Conservation (phyloP, 2,113 vertebrate genomes). For the Pardalotus punctatus region DNA sequence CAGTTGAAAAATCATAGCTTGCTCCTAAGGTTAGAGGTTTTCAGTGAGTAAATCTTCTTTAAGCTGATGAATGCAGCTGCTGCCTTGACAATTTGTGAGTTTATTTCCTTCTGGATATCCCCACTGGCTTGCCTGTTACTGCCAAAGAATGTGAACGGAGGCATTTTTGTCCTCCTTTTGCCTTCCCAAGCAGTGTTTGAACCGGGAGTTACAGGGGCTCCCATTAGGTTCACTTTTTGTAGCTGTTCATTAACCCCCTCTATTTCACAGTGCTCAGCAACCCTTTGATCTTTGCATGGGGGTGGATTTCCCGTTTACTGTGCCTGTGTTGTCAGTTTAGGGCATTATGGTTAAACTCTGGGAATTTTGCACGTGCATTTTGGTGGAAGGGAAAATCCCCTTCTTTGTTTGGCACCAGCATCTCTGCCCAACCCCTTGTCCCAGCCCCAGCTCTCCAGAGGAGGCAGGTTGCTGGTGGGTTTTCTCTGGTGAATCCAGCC, state of each 20-base stretch:
- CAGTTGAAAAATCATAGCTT: conserved; percentile 45
- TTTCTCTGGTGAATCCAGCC: not conserved
- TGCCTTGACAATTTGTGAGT: conserved; percentile 54
- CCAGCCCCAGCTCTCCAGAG: not conserved
- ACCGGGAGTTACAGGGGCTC: not conserved
- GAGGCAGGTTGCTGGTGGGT: not conserved
- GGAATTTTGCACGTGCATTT: not conserved
- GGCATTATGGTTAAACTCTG: not conserved
- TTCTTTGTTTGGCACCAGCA: not conserved
- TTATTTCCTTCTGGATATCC: conserved; percentile 63
- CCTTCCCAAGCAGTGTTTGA: conserved; percentile 31
- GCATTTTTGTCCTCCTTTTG: conserved; percentile 23
- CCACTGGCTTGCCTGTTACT: conserved; percentile 43
- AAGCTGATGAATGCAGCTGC: conserved; percentile 59
- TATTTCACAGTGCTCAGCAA: not conserved
- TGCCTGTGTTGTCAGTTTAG: not conserved
- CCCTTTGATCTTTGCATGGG: not conserved
- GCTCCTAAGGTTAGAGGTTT: conserved; percentile 22
- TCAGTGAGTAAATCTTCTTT: conserved; percentile 59
- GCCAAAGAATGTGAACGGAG: conserved; percentile 52
- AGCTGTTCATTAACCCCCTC: not conserved
- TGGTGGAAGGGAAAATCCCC: not conserved
- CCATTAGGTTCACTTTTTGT: conserved; percentile 11
- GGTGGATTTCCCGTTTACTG: not conserved
- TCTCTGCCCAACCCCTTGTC: not conserved